A percentile compares a stretch with the other conserved stretches of the same genome.
Evolutionary conservation across 1,140 invertebrate genomes (phyloP).

Genomic region (Eciton burchellii): DNA sequence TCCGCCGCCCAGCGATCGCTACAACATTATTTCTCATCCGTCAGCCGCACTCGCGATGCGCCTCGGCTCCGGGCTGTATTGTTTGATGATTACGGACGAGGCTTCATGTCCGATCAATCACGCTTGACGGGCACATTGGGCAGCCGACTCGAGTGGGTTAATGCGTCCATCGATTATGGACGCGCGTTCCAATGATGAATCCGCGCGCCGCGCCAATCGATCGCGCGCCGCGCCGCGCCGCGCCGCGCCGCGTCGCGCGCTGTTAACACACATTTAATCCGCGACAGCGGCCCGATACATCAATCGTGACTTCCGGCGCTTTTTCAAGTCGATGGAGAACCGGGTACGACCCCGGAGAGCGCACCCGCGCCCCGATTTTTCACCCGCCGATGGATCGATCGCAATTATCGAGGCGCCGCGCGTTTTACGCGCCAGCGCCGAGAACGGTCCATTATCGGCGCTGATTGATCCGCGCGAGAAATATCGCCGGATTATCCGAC

Average conservation of each 20-base stretch:
- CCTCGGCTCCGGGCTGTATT: slow-evolving; percentile 54
- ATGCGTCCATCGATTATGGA: slow-evolving; percentile 62
- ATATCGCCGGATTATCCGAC: slow-evolving; percentile 1
- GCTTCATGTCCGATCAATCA: slow-evolving; percentile 63
- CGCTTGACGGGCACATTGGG: slow-evolving; percentile 63
- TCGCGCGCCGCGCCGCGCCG: background rate
- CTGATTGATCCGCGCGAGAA: slow-evolving; percentile 46
- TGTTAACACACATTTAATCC: slow-evolving; percentile 60
- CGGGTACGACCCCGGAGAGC: too few species aligned
- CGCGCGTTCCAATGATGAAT: slow-evolving; percentile 60
- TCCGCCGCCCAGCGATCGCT: slow-evolving; percentile 22
- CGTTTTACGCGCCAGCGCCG: slow-evolving; percentile 28
- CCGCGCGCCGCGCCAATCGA: slow-evolving; percentile 41
- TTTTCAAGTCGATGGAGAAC: slow-evolving; percentile 24
- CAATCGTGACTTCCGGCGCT: slow-evolving; percentile 45
- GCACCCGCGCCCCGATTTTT: slow-evolving; percentile 32
- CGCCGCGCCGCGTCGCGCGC: background rate
- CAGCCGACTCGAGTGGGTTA: slow-evolving; percentile 60
- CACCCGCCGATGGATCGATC: slow-evolving; percentile 47
- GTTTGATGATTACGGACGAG: slow-evolving; percentile 62
- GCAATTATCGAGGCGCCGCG: slow-evolving; percentile 44
- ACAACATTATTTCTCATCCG: slow-evolving; percentile 58
- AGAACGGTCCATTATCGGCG: slow-evolving; percentile 50
- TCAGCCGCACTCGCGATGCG: slow-evolving; percentile 48
- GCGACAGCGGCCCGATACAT: slow-evolving; percentile 39